A percentile compares a stretch with the other conserved stretches of the same genome.
Conservation (phyloP, 2,888 invertebrate genomes). For the Acleris holmiana region DNA sequence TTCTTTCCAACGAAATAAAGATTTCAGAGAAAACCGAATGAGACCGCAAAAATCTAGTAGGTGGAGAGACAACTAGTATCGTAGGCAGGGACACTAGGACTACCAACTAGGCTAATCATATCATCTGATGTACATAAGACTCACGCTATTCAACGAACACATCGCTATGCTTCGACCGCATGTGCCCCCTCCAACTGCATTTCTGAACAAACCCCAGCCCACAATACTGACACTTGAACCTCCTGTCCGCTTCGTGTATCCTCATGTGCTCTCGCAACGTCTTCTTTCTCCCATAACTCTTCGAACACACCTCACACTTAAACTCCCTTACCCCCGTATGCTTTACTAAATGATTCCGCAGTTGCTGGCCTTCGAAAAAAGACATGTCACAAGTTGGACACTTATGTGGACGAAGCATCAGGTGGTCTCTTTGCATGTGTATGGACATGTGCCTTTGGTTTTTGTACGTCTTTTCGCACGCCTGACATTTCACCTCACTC, state of each 20-base stretch:
- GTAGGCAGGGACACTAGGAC: too few species aligned
- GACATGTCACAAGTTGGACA: conserved; percentile 51
- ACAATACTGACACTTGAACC: conserved; percentile 59
- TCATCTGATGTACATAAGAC: neutral
- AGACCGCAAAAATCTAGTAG: too few species aligned
- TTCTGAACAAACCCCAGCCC: conserved; percentile 50
- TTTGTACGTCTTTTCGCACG: conserved; percentile 53
- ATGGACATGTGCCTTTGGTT: conserved; percentile 55
- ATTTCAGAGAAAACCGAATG: too few species aligned
- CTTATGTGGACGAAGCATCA: conserved; percentile 30
- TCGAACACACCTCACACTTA: conserved; percentile 55
- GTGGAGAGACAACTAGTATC: too few species aligned
- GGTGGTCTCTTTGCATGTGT: conserved; percentile 47
- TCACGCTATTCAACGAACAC: conserved; percentile 3
- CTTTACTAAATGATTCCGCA: conserved; percentile 61
- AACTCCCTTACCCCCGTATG: conserved; percentile 58
- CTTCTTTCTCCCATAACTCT: conserved; percentile 44
- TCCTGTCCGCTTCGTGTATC: conserved; percentile 34
- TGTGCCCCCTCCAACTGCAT: conserved; percentile 49
- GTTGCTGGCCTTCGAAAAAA: conserved; percentile 57
- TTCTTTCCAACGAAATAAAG: too few species aligned
- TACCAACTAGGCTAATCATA: too few species aligned
- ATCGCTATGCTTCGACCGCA: conserved; percentile 42
- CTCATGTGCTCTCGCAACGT: conserved; percentile 40
- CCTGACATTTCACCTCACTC: conserved; percentile 25